A percentile compares a stretch with the other conserved stretches of the same genome.
Evolutionary conservation across 2,113 vertebrate genomes (phyloP).

Genomic region (Leuciscus idus): DNA sequence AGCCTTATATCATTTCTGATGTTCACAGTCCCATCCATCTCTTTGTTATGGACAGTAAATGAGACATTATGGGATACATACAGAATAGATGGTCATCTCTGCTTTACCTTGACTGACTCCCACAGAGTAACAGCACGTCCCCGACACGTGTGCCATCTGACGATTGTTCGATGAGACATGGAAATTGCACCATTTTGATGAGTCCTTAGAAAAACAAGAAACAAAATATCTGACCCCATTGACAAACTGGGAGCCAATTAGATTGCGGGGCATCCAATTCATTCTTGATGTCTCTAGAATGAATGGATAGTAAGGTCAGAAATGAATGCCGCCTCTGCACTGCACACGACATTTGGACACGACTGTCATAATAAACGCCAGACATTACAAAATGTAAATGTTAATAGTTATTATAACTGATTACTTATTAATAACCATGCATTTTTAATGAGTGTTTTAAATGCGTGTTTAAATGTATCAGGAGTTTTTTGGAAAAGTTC

Average conservation of each 20-base stretch:
- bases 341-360: no score
- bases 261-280: background rate
- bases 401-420: no score
- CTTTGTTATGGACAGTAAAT: background rate
- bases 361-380: no score
- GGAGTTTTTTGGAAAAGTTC: no score
- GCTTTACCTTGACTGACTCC: background rate
- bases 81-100: background rate
- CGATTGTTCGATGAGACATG: background rate
- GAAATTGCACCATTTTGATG: background rate
- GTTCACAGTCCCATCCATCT: background rate
- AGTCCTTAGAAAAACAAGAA: background rate
- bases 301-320: background rate
- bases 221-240: background rate
- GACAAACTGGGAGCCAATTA: background rate
- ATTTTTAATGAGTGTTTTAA: no score
- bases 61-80: background rate
- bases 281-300: background rate
- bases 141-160: background rate
- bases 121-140: background rate
- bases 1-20: background rate
- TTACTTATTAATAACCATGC: no score
- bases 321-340: no score
- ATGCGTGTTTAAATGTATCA: no score
- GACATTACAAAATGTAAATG: no score